Conservation (phyloP, 1,140 invertebrate species). For the Protaetia brevitarsis region DNA sequence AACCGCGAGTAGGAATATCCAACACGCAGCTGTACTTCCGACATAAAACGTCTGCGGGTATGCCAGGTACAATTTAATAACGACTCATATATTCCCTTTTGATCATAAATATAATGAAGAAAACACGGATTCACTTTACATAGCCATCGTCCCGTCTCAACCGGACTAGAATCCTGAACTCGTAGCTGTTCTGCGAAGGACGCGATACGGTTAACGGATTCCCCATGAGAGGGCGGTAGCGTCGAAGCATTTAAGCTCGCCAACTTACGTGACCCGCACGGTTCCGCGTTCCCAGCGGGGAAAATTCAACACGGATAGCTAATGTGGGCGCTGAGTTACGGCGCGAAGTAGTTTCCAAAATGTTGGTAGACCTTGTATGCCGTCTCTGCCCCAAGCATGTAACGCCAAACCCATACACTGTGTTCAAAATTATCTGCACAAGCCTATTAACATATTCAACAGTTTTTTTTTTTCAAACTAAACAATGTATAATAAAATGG, state of each 20-base stretch:
- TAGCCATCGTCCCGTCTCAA: not conserved
- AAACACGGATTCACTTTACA: slow-evolving; percentile 3
- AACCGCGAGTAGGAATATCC: too few relatives aligned
- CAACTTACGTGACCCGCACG: not conserved
- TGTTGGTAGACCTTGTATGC: too few relatives aligned
- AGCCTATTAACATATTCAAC: too few relatives aligned
- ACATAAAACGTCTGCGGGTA: too few relatives aligned
- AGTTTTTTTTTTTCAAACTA: too few relatives aligned
- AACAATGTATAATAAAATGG: too few relatives aligned
- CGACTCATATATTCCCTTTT: not conserved
- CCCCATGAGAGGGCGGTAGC: not conserved
- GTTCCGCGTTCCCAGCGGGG: not conserved
- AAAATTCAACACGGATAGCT: slow-evolving; percentile 1
- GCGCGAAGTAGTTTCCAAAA: too few relatives aligned
- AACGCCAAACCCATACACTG: too few relatives aligned
- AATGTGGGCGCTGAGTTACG: not conserved
- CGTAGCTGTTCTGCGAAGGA: not conserved
- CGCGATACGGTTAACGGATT: not conserved
- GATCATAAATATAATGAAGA: not conserved
- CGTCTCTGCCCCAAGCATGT: too few relatives aligned
- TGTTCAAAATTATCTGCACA: too few relatives aligned
- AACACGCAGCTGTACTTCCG: too few relatives aligned
- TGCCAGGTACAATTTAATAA: not conserved
- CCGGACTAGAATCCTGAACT: not conserved
- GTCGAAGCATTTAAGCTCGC: slow-evolving; percentile 15